These are phyloP conservation scores for Rhagonycha fulva DNA, from an alignment of 2,888 invertebrate species.

Conservation along the genomic window DNA sequence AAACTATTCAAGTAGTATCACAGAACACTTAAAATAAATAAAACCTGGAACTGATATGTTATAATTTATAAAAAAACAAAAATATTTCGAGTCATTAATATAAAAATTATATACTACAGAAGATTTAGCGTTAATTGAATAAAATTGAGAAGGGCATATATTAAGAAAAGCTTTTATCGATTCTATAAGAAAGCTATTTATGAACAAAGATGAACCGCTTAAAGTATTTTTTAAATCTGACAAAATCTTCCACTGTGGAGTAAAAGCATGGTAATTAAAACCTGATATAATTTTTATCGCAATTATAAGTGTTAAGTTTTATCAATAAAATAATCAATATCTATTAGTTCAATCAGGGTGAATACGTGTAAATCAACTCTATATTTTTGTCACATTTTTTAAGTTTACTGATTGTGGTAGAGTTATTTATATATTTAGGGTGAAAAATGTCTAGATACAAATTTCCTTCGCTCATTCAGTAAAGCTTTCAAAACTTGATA, in stretches of 20 bases:
- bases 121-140: not conserved
- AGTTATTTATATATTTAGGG: no score
- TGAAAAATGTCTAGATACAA: no score
- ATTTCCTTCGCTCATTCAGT: no score
- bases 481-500: no score
- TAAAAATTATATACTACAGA: not conserved
- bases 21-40: not conserved
- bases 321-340: not conserved
- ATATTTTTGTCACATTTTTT: no score
- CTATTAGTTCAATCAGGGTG: not conserved
- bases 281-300: not conserved
- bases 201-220: not conserved
- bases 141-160: not conserved
- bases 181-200: not conserved
- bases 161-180: not conserved
- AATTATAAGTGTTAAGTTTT: not conserved
- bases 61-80: not conserved
- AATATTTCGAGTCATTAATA: not conserved
- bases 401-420: no score
- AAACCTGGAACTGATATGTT: not conserved
- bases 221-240: not conserved
- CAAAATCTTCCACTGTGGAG: not conserved
- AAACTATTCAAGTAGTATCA: no score
- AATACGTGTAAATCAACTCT: no score
- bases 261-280: not conserved